Evolutionary conservation across 2,797 vertebrate species (phyloP).

Genomic region (Takifugu rubripes): DNA sequence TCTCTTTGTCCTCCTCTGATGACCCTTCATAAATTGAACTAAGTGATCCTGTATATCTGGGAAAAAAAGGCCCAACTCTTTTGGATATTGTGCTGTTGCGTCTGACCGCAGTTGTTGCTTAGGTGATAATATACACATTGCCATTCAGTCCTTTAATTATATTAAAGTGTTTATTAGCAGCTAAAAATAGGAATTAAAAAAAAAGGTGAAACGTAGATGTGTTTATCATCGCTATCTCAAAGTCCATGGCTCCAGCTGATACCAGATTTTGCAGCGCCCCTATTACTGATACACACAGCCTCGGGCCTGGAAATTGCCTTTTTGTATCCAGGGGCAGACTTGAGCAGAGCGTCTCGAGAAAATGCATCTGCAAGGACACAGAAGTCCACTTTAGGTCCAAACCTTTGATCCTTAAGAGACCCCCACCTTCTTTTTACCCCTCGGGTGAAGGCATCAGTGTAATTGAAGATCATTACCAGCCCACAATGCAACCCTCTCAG

Average conservation of each 20-base stretch:
- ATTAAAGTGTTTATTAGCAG: not conserved
- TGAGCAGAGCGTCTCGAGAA: constrained; percentile 66
- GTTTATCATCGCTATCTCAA: constrained; percentile 55
- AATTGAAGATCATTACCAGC: constrained; percentile 82
- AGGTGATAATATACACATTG: no score
- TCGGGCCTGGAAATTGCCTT: constrained; percentile 66
- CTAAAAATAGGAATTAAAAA: constrained; percentile 2
- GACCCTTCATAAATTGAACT: no score
- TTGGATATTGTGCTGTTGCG: no score
- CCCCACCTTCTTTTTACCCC: constrained; percentile 67
- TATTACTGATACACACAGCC: constrained; percentile 54
- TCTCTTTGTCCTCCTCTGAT: no score
- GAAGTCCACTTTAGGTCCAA: constrained; percentile 74
- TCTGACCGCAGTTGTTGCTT: no score
- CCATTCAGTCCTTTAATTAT: not conserved
- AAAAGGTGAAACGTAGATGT: constrained; percentile 27
- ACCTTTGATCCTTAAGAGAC: constrained; percentile 79
- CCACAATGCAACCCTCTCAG: constrained; percentile 79
- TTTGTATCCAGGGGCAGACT: constrained; percentile 69
- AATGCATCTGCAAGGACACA: constrained; percentile 71
- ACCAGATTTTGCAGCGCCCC: constrained; percentile 45
- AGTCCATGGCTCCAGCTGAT: constrained; percentile 43
- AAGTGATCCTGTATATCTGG: no score
- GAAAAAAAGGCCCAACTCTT: no score
- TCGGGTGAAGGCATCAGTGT: constrained; percentile 73